Percentiles rank a stretch among this genome's conserved stretches.
These are phyloP conservation scores for Orthochromis indermauri DNA, from an alignment of 2,113 vertebrate species.

Conservation along the genomic window DNA sequence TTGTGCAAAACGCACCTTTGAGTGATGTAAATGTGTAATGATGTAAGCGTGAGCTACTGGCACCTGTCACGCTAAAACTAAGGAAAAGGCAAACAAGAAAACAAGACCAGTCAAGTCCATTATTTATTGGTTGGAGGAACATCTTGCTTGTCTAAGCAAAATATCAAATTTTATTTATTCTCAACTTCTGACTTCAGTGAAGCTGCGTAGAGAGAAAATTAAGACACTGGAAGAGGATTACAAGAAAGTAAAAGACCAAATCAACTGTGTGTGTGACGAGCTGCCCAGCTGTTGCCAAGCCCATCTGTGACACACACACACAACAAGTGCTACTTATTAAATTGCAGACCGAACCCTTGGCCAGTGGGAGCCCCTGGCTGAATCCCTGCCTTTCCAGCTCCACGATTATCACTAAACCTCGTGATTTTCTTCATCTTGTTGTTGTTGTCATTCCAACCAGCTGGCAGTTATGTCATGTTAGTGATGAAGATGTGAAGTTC, in stretches of 20 bases:
- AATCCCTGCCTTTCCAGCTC: background rate
- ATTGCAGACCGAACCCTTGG: background rate
- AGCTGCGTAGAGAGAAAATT: background rate
- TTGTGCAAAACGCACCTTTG: background rate
- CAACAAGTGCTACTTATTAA: background rate
- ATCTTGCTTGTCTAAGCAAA: rapidly evolving
- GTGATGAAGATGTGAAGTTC: background rate
- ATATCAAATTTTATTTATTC: background rate
- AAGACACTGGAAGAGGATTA: background rate
- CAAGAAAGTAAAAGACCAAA: background rate
- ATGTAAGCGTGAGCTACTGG: background rate
- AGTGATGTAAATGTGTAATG: background rate
- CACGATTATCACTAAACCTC: background rate
- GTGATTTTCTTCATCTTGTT: background rate
- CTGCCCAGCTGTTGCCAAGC: background rate
- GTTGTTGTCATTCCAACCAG: background rate
- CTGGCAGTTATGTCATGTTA: background rate
- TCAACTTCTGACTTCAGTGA: background rate
- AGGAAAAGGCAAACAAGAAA: rapidly evolving
- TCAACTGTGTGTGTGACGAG: background rate
- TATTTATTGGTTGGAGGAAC: background rate
- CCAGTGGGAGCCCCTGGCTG: background rate
- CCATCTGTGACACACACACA: background rate
- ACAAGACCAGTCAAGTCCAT: rapidly evolving
- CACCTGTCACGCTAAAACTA: rapidly evolving